These are phyloP conservation scores for Prolemur simus DNA, from an alignment of 2,113 vertebrate species.

Conservation along the genomic window DNA sequence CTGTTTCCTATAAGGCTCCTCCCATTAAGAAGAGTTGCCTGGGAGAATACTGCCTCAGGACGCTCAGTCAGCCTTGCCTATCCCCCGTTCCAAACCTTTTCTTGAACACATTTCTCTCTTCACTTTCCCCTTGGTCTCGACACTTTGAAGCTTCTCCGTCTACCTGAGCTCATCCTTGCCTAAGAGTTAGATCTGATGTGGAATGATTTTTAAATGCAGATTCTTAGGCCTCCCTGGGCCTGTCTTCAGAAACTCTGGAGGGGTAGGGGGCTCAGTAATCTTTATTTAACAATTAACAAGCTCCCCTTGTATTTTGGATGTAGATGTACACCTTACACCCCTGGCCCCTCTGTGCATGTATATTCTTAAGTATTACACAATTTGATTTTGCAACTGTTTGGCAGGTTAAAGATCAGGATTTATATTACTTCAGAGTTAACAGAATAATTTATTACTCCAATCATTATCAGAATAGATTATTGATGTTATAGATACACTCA, in stretches of 20 bases:
- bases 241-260: background rate
- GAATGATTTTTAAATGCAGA: background rate
- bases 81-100: background rate
- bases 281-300: background rate
- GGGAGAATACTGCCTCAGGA: background rate
- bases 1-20: background rate
- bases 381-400: slow-evolving; percentile 22
- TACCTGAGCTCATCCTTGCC: background rate
- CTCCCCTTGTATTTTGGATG: background rate
- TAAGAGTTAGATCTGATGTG: background rate
- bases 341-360: background rate
- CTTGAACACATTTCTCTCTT: background rate
- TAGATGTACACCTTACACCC: background rate
- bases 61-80: background rate
- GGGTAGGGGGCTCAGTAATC: background rate
- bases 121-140: background rate
- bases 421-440: background rate
- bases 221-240: background rate
- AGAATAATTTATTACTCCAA: background rate
- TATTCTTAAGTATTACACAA: background rate
- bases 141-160: background rate
- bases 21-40: background rate
- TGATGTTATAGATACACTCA: background rate
- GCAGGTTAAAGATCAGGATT: background rate
- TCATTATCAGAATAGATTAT: slow-evolving; percentile 30